These are phyloP conservation scores for Tanypteryx hageni DNA, from an alignment of 2,888 invertebrate species.

Conservation along the genomic window DNA sequence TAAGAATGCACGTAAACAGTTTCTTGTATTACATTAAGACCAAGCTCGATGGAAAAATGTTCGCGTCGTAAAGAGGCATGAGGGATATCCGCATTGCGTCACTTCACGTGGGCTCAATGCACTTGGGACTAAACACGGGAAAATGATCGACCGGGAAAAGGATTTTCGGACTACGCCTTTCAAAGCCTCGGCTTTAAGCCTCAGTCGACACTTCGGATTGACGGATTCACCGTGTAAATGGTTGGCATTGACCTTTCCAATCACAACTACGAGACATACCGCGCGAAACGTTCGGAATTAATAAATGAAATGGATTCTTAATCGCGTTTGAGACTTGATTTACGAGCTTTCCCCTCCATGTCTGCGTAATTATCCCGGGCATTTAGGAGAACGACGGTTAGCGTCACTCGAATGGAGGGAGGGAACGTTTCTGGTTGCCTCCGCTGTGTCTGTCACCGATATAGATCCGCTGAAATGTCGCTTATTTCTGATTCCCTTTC, in stretches of 20 bases:
- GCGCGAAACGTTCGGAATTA: neutral
- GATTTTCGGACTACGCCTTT: neutral
- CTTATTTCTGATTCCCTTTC: too few species aligned
- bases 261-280: neutral
- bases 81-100: neutral
- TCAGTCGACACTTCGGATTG: neutral
- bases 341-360: neutral
- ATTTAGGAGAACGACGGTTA: neutral
- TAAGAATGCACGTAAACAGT: too few species aligned
- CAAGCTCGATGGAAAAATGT: neutral
- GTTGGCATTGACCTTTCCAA: neutral
- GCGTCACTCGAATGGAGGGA: neutral
- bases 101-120: neutral
- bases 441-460: neutral
- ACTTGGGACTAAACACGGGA: neutral
- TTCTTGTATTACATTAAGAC: too few species aligned
- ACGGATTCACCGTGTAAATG: neutral
- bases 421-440: neutral
- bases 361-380: neutral
- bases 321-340: neutral
- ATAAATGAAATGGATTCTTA: neutral
- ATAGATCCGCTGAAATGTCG: too few species aligned
- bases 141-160: conserved; percentile 6
- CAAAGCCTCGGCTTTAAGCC: neutral
- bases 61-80: neutral